Percentiles rank a stretch among this genome's conserved stretches.
These are phyloP conservation scores for Rachycentron canadum DNA, from an alignment of 2,797 vertebrate genomes.

Conservation along the genomic window DNA sequence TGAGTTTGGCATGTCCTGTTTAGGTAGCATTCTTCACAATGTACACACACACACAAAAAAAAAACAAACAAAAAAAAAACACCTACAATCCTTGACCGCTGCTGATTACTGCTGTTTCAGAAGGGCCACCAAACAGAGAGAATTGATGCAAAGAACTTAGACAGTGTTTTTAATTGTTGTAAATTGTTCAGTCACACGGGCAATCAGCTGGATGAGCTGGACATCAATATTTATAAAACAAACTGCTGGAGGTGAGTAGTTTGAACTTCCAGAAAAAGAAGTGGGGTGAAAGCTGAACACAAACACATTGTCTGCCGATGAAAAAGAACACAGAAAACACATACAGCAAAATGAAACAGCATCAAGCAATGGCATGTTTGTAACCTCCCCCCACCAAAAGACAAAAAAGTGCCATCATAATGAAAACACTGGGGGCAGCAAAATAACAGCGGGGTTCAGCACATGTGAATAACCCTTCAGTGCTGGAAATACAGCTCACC, in stretches of 20 bases:
- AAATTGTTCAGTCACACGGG: neutral
- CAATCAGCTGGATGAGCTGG: neutral
- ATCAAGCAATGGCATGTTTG: constrained; percentile 73
- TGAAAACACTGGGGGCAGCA: constrained; percentile 84
- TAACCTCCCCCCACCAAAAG: constrained; percentile 53
- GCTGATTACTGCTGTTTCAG: constrained; percentile 20
- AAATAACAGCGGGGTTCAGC: constrained; percentile 81
- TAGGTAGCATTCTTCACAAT: constrained; percentile 79
- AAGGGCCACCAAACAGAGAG: neutral
- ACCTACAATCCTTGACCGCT: constrained; percentile 33
- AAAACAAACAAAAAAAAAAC: constrained; percentile 57
- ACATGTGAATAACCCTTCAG: constrained; percentile 84
- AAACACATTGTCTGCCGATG: constrained; percentile 42
- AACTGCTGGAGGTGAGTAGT: constrained; percentile 18
- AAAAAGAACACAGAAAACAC: constrained; percentile 63
- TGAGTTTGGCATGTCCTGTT: constrained; percentile 81
- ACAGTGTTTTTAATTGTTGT: neutral
- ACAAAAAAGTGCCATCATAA: constrained; percentile 81
- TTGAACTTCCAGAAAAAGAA: constrained; percentile 35
- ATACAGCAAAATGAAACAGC: constrained; percentile 60
- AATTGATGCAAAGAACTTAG: neutral
- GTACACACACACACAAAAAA: constrained; percentile 71
- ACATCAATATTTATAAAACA: constrained; percentile 7
- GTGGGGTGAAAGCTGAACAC: constrained; percentile 36
- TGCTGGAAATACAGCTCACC: constrained; percentile 82